Conservation (phyloP, 2,797 vertebrate species). For the Tiaroga cobitis region DNA sequence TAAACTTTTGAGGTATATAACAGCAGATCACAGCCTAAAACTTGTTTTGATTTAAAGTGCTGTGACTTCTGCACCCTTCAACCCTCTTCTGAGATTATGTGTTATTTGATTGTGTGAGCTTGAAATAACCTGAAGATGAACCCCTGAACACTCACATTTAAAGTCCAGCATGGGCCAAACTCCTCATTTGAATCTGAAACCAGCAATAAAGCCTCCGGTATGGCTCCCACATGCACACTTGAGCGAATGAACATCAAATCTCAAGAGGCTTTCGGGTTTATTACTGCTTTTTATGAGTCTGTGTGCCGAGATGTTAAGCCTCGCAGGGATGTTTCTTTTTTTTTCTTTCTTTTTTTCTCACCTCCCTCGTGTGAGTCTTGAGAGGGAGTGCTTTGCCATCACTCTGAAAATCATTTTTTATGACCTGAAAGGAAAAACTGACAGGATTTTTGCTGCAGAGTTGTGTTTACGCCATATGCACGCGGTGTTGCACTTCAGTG, state of each 20-base stretch:
- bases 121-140: constrained; percentile 36
- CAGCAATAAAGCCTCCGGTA: constrained; percentile 71
- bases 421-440: constrained; percentile 40
- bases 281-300: constrained; percentile 66
- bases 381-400: constrained; percentile 56
- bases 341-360: background rate
- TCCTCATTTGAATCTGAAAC: constrained; percentile 70
- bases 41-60: background rate
- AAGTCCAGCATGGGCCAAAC: constrained; percentile 43
- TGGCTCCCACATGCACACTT: constrained; percentile 62
- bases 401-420: constrained; percentile 62
- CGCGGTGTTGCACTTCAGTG: background rate
- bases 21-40: background rate
- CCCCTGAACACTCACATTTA: constrained; percentile 45
- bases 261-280: constrained; percentile 70
- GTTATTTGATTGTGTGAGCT: constrained; percentile 35
- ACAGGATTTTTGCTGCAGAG: constrained; percentile 41
- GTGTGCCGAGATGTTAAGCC: constrained; percentile 52
- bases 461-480: constrained; percentile 17
- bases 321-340: constrained; percentile 37
- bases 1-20: background rate
- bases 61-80: background rate
- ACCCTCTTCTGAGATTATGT: constrained; percentile 25
- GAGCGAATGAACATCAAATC: constrained; percentile 66
- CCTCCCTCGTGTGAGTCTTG: constrained; percentile 24